Evolutionary conservation across 2,888 invertebrate species (phyloP).

Genomic region (Augochlorella aurata): DNA sequence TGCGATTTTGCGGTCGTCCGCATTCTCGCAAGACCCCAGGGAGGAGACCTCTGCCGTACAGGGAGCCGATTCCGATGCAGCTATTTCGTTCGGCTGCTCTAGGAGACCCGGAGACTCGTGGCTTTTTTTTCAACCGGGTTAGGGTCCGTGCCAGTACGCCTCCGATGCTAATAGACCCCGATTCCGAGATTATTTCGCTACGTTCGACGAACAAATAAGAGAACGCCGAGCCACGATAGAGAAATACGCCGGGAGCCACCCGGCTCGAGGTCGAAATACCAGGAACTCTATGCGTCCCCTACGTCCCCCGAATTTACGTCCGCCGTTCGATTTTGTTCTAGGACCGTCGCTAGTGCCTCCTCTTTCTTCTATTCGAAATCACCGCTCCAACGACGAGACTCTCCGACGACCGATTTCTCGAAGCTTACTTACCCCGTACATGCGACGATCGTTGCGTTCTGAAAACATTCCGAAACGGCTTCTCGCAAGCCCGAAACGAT

Average conservation of each 20-base stretch:
- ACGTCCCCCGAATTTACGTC: slow-evolving; percentile 60
- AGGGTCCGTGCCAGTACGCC: slow-evolving; percentile 65
- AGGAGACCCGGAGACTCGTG: slow-evolving; percentile 49
- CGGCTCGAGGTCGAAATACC: slow-evolving; percentile 71
- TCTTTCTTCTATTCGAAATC: background rate
- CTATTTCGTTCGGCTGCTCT: slow-evolving; percentile 66
- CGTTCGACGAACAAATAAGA: slow-evolving; percentile 37
- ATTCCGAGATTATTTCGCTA: slow-evolving; percentile 74
- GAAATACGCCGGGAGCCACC: slow-evolving; percentile 62
- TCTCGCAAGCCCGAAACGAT: no score
- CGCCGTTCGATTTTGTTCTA: slow-evolving; percentile 26
- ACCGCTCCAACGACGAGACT: no score
- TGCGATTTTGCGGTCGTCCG: slow-evolving; percentile 67
- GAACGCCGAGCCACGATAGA: slow-evolving; percentile 47
- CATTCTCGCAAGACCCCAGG: slow-evolving; percentile 62
- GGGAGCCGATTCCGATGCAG: slow-evolving; percentile 74
- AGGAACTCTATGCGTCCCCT: slow-evolving; percentile 61
- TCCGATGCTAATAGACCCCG: slow-evolving; percentile 78
- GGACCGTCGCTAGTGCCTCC: background rate
- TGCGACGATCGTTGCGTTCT: no score
- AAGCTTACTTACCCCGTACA: no score
- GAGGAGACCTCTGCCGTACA: slow-evolving; percentile 51
- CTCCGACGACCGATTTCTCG: no score
- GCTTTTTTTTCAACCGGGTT: slow-evolving; percentile 31
- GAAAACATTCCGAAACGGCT: no score